Evolutionary conservation across 35 echinoderm and acorn worm genomes (phyloP).

Genomic region (Lytechinus variegatus): DNA sequence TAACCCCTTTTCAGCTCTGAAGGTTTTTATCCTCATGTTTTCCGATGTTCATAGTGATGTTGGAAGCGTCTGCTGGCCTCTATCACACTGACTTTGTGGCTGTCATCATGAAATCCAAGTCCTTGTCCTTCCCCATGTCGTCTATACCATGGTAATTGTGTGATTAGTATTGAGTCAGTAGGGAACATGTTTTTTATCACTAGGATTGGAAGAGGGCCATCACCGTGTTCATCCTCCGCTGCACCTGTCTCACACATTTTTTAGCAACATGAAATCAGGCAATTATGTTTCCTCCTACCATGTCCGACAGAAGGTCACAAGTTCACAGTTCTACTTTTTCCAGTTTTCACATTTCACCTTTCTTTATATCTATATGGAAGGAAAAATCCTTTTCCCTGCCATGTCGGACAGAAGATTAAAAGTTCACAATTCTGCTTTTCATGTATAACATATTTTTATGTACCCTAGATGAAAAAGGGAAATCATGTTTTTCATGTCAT

Average conservation of each 20-base stretch:
- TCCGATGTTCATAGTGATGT: background rate
- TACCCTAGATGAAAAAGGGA: background rate
- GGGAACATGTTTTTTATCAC: background rate
- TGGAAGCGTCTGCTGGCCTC: background rate
- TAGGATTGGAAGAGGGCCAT: background rate
- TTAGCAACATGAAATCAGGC: conserved; percentile 10
- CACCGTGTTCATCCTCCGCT: background rate
- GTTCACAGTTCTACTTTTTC: background rate
- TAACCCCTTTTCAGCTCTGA: too few relatives aligned
- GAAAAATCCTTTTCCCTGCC: background rate
- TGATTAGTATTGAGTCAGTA: background rate
- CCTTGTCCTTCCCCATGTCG: conserved; percentile 7
- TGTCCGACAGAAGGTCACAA: background rate
- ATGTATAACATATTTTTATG: too few relatives aligned
- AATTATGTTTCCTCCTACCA: background rate
- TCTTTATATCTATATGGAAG: background rate
- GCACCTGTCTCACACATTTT: conserved; percentile 17
- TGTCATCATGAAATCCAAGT: background rate
- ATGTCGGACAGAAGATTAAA: background rate
- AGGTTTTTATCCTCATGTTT: background rate
- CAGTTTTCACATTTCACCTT: too few relatives aligned
- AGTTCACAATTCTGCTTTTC: background rate
- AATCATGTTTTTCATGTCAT: background rate
- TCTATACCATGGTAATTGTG: background rate
- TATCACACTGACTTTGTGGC: background rate